These are phyloP conservation scores for Thunnus thynnus DNA, from an alignment of 2,113 vertebrate species.

Conservation along the genomic window DNA sequence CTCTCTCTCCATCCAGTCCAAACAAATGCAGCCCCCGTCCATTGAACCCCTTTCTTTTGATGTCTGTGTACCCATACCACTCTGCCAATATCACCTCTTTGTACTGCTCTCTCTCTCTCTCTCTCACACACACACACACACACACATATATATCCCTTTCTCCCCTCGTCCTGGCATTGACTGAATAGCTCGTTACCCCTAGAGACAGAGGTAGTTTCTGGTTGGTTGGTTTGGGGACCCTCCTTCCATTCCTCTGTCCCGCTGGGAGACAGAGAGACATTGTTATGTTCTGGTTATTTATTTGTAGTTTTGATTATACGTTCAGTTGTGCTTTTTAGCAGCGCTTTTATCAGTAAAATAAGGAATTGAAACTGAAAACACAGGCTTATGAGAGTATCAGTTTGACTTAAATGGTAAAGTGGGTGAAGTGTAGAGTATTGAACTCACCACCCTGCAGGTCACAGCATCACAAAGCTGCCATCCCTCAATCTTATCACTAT, in stretches of 20 bases:
- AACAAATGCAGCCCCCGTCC: slow-evolving; percentile 21
- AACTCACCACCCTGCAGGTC: not conserved
- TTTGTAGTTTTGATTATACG: slow-evolving; percentile 8
- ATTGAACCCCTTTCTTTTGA: slow-evolving; percentile 33
- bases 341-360: not conserved
- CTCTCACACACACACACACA: slow-evolving; percentile 9
- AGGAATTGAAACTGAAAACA: slow-evolving; percentile 2
- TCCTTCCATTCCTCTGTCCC: slow-evolving; percentile 29
- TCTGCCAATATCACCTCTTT: slow-evolving; percentile 38
- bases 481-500: not conserved
- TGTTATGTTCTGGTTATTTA: slow-evolving; percentile 19
- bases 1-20: not conserved
- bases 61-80: slow-evolving; percentile 29
- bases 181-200: slow-evolving; percentile 62
- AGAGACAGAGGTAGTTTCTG: slow-evolving; percentile 53
- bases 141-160: slow-evolving; percentile 11
- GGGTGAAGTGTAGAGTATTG: too few species aligned
- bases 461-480: not conserved
- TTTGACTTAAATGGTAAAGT: not conserved
- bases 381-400: not conserved
- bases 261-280: slow-evolving; percentile 29
- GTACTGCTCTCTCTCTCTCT: not conserved
- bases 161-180: slow-evolving; percentile 53
- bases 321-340: not conserved
- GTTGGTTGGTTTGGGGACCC: slow-evolving; percentile 54